Base-by-base conservation (phyloP, 2,888 invertebrate genomes). In the Acrobasis suavella region DNA sequence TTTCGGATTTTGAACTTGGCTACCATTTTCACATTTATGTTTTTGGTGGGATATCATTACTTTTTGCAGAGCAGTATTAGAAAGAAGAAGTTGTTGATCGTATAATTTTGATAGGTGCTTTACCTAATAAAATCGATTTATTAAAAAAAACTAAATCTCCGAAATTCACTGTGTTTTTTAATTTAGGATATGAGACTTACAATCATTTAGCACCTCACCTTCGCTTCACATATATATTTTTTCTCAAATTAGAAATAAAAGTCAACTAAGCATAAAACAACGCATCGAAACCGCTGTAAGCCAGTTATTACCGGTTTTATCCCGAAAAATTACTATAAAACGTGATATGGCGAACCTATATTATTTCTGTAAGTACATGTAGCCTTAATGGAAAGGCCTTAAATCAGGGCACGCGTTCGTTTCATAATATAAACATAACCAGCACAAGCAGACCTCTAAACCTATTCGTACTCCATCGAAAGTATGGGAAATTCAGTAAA, bases 351-450 rank as follows among this genome's bases (percentile, higher is more conserved):
- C 32, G 17, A 14, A 46, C 46, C 12, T 14, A 46, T n/a, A 46
- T 46, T 2, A 46, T 46, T 14, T n/a, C 46, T 46, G n/a, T n/a
- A 2, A 37, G 37, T 54, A 50, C 50, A 60, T n/a, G 51, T 15
- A 60, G 14, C 39, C 60, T 60, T 42, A 39, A 51, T 32, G 60
- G 51, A 12, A 16, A 60, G 37, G 9, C 32, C 39, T 50, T 51
- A 60, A 52, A 60, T 60, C 60, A 51, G 60, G n/a, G 38, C 51
- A 60, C 51, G 51, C 22, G 12, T 60, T 60, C 60, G n/a, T 38
- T 42, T 22, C 42, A 60, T 51, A 60, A 59, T 59, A 60, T 60
- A 60, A 60, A 60, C 60, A 60, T 60, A 60, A 60, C 60, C 51
- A 60, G 9, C 5, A 6, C 10, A 12, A 22, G 8, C 9, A 17